A percentile compares a stretch with the other conserved stretches of the same genome.
Evolutionary conservation across 2,797 vertebrate genomes (phyloP).

Genomic region (Otolemur crassicaudatus): DNA sequence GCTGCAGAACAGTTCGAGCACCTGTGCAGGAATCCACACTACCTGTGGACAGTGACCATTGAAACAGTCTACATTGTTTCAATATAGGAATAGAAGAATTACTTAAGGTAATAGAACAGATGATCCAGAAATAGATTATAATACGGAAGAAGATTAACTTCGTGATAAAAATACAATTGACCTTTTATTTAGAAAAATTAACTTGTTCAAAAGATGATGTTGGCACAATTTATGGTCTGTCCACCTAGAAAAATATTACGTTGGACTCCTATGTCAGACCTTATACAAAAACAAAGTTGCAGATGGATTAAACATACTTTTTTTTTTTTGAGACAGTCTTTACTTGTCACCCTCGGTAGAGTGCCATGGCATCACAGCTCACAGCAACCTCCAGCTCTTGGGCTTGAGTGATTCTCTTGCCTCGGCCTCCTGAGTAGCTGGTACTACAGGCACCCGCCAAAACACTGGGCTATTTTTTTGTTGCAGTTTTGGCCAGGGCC

Average conservation of each 20-base stretch:
- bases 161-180: background rate
- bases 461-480: no score
- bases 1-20: background rate
- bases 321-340: no score
- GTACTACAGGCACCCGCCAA: no score
- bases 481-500: no score
- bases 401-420: no score
- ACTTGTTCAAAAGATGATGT: background rate
- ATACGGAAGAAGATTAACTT: background rate
- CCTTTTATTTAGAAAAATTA: background rate
- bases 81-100: background rate
- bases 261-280: background rate
- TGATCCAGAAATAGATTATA: background rate
- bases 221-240: background rate
- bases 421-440: no score
- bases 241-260: background rate
- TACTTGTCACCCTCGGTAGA: no score
- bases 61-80: background rate
- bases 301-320: background rate
- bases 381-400: no score
- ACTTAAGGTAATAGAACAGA: background rate
- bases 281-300: background rate
- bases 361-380: no score
- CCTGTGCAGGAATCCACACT: background rate
- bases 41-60: background rate